These are phyloP conservation scores for Amphipoea lucens DNA, from an alignment of 2,888 invertebrate species.

Conservation along the genomic window DNA sequence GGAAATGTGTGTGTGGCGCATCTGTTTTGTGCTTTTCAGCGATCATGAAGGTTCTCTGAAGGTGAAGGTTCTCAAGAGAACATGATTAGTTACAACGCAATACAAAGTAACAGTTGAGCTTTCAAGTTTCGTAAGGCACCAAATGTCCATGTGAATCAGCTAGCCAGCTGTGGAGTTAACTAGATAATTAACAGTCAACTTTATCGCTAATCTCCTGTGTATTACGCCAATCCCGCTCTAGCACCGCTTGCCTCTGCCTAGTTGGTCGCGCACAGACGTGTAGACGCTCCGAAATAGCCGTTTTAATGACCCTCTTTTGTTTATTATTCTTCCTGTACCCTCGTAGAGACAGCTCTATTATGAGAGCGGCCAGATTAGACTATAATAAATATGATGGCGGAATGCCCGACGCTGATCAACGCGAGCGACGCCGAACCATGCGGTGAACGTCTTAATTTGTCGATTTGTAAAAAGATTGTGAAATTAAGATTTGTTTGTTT, in stretches of 20 bases:
- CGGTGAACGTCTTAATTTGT: constrained; percentile 23
- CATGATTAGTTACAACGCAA: neutral
- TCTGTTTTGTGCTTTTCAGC: neutral
- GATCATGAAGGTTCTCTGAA: neutral
- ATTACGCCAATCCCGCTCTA: constrained; percentile 34
- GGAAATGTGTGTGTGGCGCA: too few relatives aligned
- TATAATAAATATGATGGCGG: constrained; percentile 55
- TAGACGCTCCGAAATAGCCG: constrained; percentile 82
- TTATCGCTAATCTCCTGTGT: constrained; percentile 41
- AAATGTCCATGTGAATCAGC: neutral
- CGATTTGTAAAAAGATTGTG: constrained; percentile 3
- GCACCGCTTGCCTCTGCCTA: constrained; percentile 63
- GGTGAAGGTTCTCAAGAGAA: neutral
- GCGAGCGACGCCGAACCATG: neutral
- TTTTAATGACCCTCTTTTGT: constrained; percentile 88
- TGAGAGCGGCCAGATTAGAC: constrained; percentile 53
- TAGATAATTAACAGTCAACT: neutral
- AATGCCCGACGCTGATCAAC: constrained; percentile 40
- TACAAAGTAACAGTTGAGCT: neutral
- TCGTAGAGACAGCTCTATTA: constrained; percentile 74
- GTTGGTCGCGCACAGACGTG: constrained; percentile 76
- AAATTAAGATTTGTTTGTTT: neutral
- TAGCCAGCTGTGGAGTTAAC: neutral
- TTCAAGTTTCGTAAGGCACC: neutral
- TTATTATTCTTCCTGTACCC: constrained; percentile 81